Evolutionary conservation across 2,113 vertebrate genomes (phyloP).

Genomic region (Merops nubicus): DNA sequence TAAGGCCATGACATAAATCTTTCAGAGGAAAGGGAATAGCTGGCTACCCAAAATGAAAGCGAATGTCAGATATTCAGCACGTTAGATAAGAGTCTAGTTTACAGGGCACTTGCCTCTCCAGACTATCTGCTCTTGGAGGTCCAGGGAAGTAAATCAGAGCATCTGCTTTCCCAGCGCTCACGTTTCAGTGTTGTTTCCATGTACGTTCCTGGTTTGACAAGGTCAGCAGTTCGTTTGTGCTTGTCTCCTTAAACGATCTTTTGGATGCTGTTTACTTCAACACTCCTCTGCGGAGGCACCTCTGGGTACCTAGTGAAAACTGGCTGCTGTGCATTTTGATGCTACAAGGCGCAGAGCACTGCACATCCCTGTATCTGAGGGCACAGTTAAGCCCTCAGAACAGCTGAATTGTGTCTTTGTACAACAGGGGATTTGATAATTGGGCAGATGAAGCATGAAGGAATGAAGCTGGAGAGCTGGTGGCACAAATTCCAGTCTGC

Average conservation of each 20-base stretch:
- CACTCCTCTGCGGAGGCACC: not conserved
- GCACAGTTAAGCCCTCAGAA: constrained; percentile 64
- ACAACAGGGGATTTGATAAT: constrained; percentile 65
- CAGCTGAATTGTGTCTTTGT: constrained; percentile 66
- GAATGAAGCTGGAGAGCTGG: constrained; percentile 63
- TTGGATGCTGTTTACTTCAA: not conserved
- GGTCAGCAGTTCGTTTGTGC: not conserved
- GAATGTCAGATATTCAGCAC: not conserved
- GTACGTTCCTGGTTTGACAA: not conserved
- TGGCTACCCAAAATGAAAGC: not conserved
- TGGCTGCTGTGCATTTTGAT: constrained; percentile 9
- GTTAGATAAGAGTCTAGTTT: not conserved
- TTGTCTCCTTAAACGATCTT: constrained; percentile 9
- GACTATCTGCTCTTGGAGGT: not conserved
- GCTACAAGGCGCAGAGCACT: constrained; percentile 40
- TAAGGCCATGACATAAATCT: not conserved
- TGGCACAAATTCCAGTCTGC: constrained; percentile 60
- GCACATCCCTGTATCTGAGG: constrained; percentile 51
- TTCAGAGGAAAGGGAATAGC: not conserved
- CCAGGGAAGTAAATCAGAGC: not conserved
- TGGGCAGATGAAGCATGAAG: constrained; percentile 72
- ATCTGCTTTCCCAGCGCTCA: not conserved
- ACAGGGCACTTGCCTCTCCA: not conserved
- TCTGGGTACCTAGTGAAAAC: not conserved
- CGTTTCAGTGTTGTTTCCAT: not conserved